Percentiles rank a stretch among this genome's conserved stretches.
These are phyloP conservation scores for Meteorus colon DNA, from an alignment of 2,888 invertebrate genomes.

Conservation along the genomic window DNA sequence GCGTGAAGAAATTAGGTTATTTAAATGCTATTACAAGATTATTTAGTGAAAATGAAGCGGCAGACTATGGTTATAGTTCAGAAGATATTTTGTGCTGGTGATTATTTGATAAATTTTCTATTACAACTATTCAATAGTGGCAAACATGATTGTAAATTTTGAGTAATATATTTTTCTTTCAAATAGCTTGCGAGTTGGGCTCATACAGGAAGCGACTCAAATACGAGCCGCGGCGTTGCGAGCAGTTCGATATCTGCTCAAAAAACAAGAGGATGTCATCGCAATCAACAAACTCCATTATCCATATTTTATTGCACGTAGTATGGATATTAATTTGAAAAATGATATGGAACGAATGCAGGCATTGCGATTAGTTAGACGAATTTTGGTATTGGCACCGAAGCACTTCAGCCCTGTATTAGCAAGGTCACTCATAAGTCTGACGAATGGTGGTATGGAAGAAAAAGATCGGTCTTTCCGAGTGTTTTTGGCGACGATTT, in stretches of 20 bases:
- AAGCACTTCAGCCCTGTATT: constrained; percentile 83
- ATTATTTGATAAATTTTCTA: constrained; percentile 47
- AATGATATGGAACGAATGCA: constrained; percentile 96
- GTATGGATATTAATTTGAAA: constrained; percentile 90
- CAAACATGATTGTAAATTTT: not conserved
- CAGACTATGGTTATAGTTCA: constrained; percentile 81
- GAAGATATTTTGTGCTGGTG: constrained; percentile 90
- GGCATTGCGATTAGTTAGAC: constrained; percentile 88
- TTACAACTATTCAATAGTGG: constrained; percentile 11
- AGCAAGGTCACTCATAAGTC: constrained; percentile 86
- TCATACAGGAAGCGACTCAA: constrained; percentile 91
- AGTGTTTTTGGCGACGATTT: constrained; percentile 89
- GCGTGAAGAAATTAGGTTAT: constrained; percentile 87
- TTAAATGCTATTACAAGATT: constrained; percentile 92
- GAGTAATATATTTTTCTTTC: constrained; percentile 39
- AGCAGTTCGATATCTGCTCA: constrained; percentile 88
- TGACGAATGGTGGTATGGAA: constrained; percentile 85
- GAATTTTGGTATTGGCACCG: constrained; percentile 80
- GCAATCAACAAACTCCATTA: constrained; percentile 87
- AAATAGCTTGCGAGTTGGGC: constrained; percentile 87
- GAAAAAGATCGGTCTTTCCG: constrained; percentile 89
- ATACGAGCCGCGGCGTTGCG: constrained; percentile 92
- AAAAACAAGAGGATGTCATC: constrained; percentile 85
- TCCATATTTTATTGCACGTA: constrained; percentile 89
- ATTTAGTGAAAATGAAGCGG: constrained; percentile 77